phyloP scores from a whole-genome alignment of 2,888 invertebrate species.

The Ennomos quercinarius region DNA sequence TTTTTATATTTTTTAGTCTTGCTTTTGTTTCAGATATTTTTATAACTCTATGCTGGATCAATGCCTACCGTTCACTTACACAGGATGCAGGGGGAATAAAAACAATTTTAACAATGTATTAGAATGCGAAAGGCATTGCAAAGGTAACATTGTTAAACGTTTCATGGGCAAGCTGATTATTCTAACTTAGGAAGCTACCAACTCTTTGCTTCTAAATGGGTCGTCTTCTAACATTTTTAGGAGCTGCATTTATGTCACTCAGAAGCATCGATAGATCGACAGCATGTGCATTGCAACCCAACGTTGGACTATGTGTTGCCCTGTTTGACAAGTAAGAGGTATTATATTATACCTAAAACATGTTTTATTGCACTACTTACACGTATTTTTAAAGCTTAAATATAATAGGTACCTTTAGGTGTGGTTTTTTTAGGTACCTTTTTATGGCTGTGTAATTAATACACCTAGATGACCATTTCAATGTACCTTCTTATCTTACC shows the following conservation, averaged over 20 bases:
- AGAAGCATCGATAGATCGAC: conserved; percentile 30
- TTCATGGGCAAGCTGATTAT: too few relatives aligned
- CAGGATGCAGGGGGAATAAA: conserved; percentile 62
- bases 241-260: conserved; percentile 45
- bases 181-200: too few relatives aligned
- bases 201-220: too few relatives aligned
- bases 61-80: conserved; percentile 56
- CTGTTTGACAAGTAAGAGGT: conserved; percentile 52
- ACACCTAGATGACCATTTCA: too few relatives aligned
- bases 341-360: neutral
- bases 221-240: conserved; percentile 41
- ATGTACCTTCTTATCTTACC: too few relatives aligned
- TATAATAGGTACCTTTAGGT: too few relatives aligned
- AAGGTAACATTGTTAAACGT: conserved; percentile 47
- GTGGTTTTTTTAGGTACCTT: too few relatives aligned
- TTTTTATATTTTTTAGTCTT: conserved; percentile 3
- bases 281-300: conserved; percentile 59
- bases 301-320: conserved; percentile 59
- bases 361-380: neutral
- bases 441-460: too few relatives aligned
- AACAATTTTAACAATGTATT: conserved; percentile 58
- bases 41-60: conserved; percentile 58
- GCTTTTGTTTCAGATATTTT: conserved; percentile 56
- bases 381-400: too few relatives aligned
- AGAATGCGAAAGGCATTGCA: conserved; percentile 63